phyloP scores from a whole-genome alignment of 1,140 invertebrate species.

The Nixonia krombeini region DNA sequence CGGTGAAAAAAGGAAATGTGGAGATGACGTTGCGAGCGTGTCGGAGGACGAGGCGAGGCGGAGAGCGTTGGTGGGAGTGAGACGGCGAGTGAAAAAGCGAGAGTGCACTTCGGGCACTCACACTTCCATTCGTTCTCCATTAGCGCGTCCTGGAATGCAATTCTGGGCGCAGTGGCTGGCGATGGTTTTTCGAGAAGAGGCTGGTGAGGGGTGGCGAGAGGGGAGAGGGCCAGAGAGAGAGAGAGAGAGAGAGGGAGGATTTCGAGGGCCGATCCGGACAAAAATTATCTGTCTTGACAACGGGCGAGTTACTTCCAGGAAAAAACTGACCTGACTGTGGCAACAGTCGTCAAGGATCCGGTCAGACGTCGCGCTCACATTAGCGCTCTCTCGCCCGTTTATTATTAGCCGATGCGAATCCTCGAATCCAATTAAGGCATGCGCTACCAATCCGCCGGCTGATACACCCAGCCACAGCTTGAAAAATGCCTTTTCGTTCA shows the following conservation, averaged over 20 bases:
- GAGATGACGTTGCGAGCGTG: background rate
- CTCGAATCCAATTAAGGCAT: conserved; percentile 45
- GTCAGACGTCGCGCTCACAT: conserved; percentile 34
- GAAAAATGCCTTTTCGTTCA: conserved; percentile 12
- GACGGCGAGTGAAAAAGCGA: conserved; percentile 16
- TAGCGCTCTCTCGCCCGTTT: conserved; percentile 36
- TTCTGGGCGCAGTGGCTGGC: conserved; percentile 24
- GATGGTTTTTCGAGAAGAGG: conserved; percentile 14
- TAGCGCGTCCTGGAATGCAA: conserved; percentile 46
- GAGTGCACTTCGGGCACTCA: conserved; percentile 40
- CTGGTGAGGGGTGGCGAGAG: too few relatives aligned
- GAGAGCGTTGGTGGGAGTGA: background rate
- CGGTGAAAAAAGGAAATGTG: conserved; percentile 1
- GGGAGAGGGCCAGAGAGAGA: background rate
- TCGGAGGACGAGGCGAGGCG: background rate
- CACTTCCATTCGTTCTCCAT: conserved; percentile 44
- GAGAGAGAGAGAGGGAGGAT: conserved; percentile 5
- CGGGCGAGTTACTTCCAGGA: conserved; percentile 55
- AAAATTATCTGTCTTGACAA: conserved; percentile 56
- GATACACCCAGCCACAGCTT: background rate
- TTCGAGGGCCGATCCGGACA: conserved; percentile 25
- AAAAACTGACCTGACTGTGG: conserved; percentile 41
- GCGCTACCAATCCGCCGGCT: conserved; percentile 8
- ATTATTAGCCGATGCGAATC: conserved; percentile 37
- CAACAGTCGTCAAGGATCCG: conserved; percentile 8